Evolutionary conservation across 2,888 invertebrate species (phyloP).

Genomic region (Mesoligia furuncula): DNA sequence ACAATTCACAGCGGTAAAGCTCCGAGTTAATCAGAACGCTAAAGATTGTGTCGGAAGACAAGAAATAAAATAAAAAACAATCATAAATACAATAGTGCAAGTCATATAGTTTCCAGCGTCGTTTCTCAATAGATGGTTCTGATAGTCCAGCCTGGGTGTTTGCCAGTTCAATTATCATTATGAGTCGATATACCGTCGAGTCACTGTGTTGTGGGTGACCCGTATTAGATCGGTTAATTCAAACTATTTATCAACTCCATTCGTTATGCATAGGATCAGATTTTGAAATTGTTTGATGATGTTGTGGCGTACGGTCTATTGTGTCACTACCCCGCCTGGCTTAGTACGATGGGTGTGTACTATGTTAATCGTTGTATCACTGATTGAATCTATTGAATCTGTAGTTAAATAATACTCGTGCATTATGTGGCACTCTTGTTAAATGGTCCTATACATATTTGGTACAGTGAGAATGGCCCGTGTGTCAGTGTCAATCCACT

Average conservation of each 20-base stretch:
- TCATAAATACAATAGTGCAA: conserved; percentile 88
- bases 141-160: conserved; percentile 89
- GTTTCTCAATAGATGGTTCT: conserved; percentile 85
- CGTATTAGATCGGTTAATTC: conserved; percentile 91
- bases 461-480: conserved; percentile 43
- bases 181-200: conserved; percentile 83
- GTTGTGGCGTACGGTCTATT: conserved; percentile 85
- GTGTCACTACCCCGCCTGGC: conserved; percentile 79
- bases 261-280: conserved; percentile 90
- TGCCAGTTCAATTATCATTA: conserved; percentile 91
- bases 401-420: conserved; percentile 73
- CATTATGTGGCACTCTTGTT: conserved; percentile 65
- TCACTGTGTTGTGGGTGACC: conserved; percentile 90
- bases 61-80: conserved; percentile 87
- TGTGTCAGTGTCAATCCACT: conserved; percentile 31
- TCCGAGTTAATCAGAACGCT: conserved; percentile 89
- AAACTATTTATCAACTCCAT: conserved; percentile 90
- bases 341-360: conserved; percentile 89
- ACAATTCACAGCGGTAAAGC: conserved; percentile 89
- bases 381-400: conserved; percentile 85
- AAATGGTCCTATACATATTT: conserved; percentile 58
- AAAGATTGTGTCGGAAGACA: conserved; percentile 90
- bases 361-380: conserved; percentile 85
- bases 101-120: conserved; percentile 87
- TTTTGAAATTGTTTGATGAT: conserved; percentile 90